phyloP scores from a whole-genome alignment of 2,888 invertebrate genomes.

The Cosmorhoe ocellata region DNA sequence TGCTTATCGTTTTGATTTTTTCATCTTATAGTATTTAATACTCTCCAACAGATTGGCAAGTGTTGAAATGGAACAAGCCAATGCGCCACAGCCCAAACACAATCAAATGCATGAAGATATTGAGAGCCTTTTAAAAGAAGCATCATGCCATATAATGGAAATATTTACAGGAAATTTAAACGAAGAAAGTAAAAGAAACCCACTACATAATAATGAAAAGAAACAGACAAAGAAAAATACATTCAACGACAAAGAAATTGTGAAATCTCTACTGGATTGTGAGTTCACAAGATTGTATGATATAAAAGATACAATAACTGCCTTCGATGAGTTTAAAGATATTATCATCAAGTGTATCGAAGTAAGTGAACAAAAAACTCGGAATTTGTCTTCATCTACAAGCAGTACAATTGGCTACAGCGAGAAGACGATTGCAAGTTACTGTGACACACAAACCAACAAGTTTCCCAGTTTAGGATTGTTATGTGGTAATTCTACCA shows the following conservation, averaged over 20 bases:
- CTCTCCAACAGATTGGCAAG: constrained; percentile 13
- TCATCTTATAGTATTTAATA: too few relatives aligned
- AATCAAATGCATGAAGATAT: too few relatives aligned
- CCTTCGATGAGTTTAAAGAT: constrained; percentile 4
- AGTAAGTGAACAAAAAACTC: background rate
- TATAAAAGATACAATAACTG: constrained; percentile 9
- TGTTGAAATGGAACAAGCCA: background rate
- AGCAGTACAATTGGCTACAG: background rate
- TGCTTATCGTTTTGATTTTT: too few relatives aligned
- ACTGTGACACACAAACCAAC: background rate
- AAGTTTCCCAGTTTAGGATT: background rate
- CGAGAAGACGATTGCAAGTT: background rate
- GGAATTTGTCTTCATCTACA: background rate
- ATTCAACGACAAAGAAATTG: background rate
- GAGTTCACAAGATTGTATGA: constrained; percentile 10
- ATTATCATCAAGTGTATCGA: background rate
- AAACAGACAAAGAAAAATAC: background rate
- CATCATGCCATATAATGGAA: background rate
- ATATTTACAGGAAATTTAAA: background rate
- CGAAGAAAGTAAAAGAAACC: background rate
- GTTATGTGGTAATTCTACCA: background rate
- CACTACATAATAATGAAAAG: background rate
- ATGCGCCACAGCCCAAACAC: background rate
- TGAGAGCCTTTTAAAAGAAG: too few relatives aligned
- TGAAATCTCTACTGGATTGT: background rate